Evolutionary conservation across 2,888 invertebrate genomes (phyloP).

Genomic region (Coelinius sp.): DNA sequence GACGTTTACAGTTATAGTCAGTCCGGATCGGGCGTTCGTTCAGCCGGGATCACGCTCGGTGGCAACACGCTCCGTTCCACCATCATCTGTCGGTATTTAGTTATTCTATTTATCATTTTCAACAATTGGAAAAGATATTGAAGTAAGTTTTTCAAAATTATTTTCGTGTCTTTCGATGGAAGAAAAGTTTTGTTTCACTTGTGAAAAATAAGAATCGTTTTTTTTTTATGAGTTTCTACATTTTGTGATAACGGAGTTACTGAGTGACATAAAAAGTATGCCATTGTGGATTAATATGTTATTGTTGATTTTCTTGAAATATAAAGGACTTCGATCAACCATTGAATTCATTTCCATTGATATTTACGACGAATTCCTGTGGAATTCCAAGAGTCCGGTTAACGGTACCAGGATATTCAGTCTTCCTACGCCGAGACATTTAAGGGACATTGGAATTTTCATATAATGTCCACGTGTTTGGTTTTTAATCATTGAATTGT

Average conservation of each 20-base stretch:
- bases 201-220: background rate
- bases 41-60: constrained; percentile 62
- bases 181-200: no score
- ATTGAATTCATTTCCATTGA: background rate
- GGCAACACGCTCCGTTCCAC: constrained; percentile 30
- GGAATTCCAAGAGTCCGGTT: constrained; percentile 30
- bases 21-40: constrained; percentile 70
- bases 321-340: background rate
- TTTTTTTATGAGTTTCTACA: constrained; percentile 4
- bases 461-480: constrained; percentile 30
- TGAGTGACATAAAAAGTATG: constrained; percentile 39
- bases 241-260: constrained; percentile 22
- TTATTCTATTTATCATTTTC: background rate
- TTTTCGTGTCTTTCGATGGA: background rate
- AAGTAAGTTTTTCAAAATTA: background rate
- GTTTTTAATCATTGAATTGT: background rate
- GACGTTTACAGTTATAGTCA: constrained; percentile 71
- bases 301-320: no score
- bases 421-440: constrained; percentile 30
- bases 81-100: constrained; percentile 5
- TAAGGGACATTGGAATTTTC: constrained; percentile 25
- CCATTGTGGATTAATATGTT: background rate
- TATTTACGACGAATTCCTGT: background rate
- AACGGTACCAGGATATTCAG: constrained; percentile 26
- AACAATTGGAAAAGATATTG: background rate